Evolutionary conservation across 2,797 vertebrate genomes (phyloP).

Genomic region (Smutsia gigantea): DNA sequence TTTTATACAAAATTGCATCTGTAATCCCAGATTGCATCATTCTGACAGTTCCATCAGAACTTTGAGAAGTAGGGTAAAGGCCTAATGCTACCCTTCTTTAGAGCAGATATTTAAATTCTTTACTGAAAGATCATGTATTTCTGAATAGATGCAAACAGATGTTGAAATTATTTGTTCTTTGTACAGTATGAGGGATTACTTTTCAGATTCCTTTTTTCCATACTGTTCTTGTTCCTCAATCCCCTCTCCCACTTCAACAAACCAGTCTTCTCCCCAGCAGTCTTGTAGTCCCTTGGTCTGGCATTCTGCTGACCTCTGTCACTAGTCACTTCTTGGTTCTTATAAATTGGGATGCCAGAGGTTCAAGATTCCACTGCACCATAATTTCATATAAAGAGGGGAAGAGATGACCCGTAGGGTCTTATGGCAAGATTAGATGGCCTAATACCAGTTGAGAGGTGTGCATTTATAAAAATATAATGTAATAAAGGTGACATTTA

Average conservation of each 20-base stretch:
- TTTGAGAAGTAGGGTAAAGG: neutral
- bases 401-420: neutral
- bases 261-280: neutral
- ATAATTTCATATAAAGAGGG: neutral
- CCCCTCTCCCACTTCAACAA: neutral
- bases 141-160: neutral
- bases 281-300: neutral
- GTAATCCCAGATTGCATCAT: neutral
- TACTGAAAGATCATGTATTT: neutral
- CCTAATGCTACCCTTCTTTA: neutral
- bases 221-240: neutral
- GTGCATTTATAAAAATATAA: neutral
- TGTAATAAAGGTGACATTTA: neutral
- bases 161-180: constrained; percentile 1
- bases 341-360: neutral
- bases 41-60: neutral
- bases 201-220: neutral
- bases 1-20: neutral
- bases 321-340: neutral
- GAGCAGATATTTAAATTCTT: neutral
- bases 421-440: neutral
- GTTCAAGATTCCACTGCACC: neutral
- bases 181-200: neutral
- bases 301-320: neutral
- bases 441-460: neutral